Conservation (phyloP, 2,113 vertebrate genomes). For the Parotia lawesii region DNA sequence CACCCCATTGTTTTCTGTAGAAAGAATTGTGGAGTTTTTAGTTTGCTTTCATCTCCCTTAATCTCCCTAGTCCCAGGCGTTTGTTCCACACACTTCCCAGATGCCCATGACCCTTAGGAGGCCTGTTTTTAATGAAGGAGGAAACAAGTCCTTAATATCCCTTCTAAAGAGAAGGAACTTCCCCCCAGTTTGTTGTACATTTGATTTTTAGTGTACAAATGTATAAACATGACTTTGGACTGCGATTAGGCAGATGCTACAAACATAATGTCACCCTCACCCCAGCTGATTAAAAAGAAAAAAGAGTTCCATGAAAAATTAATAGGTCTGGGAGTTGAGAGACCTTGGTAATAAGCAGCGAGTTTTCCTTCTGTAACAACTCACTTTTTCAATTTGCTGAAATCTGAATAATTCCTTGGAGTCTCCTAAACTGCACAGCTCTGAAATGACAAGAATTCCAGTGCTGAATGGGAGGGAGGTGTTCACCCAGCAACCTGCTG, state of each 20-base stretch:
- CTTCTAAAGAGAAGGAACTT: not conserved
- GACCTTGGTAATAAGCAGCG: not conserved
- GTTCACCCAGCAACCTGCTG: not conserved
- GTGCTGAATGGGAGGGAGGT: not conserved
- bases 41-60: not conserved
- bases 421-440: not conserved
- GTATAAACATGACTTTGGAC: not conserved
- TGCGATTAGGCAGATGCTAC: not conserved
- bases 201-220: not conserved
- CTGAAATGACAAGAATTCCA: not conserved
- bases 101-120: not conserved
- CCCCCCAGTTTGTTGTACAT: not conserved
- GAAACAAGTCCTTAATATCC: not conserved
- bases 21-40: not conserved
- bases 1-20: not conserved
- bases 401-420: not conserved
- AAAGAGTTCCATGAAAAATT: not conserved
- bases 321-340: conserved; percentile 20
- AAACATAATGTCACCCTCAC: not conserved
- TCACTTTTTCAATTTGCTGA: not conserved
- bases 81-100: not conserved
- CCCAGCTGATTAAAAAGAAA: not conserved
- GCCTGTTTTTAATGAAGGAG: not conserved
- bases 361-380: not conserved
- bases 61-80: not conserved